phyloP scores from a whole-genome alignment of 2,888 invertebrate species.

The Polydrusus cervinus region DNA sequence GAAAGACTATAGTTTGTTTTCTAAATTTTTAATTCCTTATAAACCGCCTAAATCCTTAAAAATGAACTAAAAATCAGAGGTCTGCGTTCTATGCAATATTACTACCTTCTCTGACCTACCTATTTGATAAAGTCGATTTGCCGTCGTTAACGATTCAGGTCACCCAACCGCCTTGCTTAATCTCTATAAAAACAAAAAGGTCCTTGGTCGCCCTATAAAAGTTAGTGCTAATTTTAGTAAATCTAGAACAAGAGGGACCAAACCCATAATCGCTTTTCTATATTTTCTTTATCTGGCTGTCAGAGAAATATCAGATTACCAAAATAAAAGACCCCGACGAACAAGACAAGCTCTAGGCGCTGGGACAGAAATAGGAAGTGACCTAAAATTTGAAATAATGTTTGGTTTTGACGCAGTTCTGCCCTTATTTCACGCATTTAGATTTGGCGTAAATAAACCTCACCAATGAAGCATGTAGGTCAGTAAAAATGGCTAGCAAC shows the following conservation, averaged over 20 bases:
- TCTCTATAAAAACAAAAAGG: conserved; percentile 42
- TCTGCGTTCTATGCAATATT: not conserved
- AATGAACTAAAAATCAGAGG: too few relatives aligned
- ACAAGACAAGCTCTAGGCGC: conserved; percentile 27
- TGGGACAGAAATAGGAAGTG: conserved; percentile 36
- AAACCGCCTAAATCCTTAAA: too few relatives aligned
- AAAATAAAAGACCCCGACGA: conserved; percentile 33
- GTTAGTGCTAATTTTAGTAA: conserved; percentile 40
- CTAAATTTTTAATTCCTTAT: too few relatives aligned
- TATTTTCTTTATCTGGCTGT: conserved; percentile 42
- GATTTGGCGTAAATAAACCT: not conserved
- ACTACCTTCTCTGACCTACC: conserved; percentile 9
- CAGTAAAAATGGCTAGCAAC: too few relatives aligned
- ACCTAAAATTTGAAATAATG: conserved; percentile 42
- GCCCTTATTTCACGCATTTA: conserved; percentile 35
- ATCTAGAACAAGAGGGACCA: conserved; percentile 35
- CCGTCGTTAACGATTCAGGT: conserved; percentile 26
- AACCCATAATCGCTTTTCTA: conserved; percentile 52
- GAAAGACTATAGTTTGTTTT: too few relatives aligned
- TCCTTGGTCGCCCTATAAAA: conserved; percentile 35
- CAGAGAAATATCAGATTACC: conserved; percentile 42
- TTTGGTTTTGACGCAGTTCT: conserved; percentile 27
- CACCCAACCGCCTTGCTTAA: conserved; percentile 23
- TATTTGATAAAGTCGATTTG: conserved; percentile 2
- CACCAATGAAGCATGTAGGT: not conserved